Evolutionary conservation across 2,797 vertebrate genomes (phyloP).

Genomic region (Sylvia borin): DNA sequence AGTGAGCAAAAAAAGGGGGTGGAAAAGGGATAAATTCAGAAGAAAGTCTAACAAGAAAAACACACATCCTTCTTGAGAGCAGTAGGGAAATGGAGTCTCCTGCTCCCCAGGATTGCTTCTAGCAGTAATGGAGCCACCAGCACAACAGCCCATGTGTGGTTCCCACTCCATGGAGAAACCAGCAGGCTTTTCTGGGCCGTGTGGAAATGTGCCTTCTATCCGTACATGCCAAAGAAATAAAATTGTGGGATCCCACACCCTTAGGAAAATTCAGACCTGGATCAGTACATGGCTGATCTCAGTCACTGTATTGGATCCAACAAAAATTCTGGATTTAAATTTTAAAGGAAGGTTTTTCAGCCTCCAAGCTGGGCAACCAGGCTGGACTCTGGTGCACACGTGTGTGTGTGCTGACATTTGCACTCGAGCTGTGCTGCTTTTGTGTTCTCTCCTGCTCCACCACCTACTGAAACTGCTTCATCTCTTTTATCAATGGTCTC

Average conservation of each 20-base stretch:
- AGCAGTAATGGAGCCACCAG: background rate
- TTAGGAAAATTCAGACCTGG: slow-evolving; percentile 29
- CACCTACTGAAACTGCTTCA: background rate
- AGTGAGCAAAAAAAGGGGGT: background rate
- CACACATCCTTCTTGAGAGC: background rate
- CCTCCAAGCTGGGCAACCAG: background rate
- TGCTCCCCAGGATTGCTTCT: background rate
- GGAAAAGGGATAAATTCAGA: background rate
- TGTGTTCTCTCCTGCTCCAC: background rate
- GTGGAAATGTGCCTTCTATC: background rate
- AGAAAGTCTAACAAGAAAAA: background rate
- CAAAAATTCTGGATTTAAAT: slow-evolving; percentile 13
- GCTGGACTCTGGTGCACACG: fast-evolving
- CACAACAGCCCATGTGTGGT: background rate
- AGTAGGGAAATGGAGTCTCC: background rate
- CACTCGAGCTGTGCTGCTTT: background rate
- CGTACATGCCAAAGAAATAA: background rate
- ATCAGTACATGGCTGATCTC: background rate
- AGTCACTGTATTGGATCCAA: slow-evolving; percentile 19
- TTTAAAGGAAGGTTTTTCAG: background rate
- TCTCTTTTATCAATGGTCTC: background rate
- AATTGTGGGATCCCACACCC: background rate
- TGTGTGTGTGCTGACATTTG: background rate
- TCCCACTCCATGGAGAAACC: background rate
- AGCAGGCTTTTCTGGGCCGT: background rate